A percentile compares a stretch with the other conserved stretches of the same genome.
These are phyloP conservation scores for Phalangium opilio DNA, from an alignment of 2,888 invertebrate species.

Conservation along the genomic window DNA sequence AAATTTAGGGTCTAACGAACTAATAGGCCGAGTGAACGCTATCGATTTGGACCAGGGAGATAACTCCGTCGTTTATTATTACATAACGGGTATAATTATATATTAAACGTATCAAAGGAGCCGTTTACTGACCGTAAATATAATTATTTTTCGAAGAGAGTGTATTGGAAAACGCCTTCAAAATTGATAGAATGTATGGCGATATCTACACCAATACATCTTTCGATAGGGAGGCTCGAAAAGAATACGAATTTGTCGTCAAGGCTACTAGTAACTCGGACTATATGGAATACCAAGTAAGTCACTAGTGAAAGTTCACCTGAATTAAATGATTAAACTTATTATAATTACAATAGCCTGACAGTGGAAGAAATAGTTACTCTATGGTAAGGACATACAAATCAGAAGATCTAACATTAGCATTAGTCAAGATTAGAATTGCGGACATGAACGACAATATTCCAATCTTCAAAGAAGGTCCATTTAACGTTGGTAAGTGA, in stretches of 20 bases:
- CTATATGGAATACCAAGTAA: constrained; percentile 35
- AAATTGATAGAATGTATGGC: constrained; percentile 62
- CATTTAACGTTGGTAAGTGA: constrained; percentile 50
- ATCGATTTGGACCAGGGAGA: constrained; percentile 61
- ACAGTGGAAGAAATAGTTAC: neutral
- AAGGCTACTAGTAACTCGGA: constrained; percentile 71
- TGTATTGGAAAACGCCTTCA: constrained; percentile 59
- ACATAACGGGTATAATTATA: constrained; percentile 14
- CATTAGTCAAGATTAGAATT: constrained; percentile 41
- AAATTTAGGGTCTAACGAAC: constrained; percentile 42
- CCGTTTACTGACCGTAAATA: neutral
- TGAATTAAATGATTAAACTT: no score
- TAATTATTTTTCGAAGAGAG: constrained; percentile 30
- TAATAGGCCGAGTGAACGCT: constrained; percentile 48
- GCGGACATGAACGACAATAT: constrained; percentile 81
- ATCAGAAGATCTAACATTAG: constrained; percentile 43
- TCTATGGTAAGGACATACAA: constrained; percentile 12
- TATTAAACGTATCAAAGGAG: neutral
- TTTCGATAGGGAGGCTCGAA: constrained; percentile 63
- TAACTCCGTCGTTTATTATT: constrained; percentile 63
- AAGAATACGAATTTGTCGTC: constrained; percentile 56
- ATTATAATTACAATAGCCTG: neutral
- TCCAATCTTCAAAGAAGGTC: constrained; percentile 55
- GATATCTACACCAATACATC: constrained; percentile 58
- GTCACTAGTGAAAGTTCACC: constrained; percentile 16